phyloP scores from a whole-genome alignment of 1,140 invertebrate species.

The Drosophila ficusphila region DNA sequence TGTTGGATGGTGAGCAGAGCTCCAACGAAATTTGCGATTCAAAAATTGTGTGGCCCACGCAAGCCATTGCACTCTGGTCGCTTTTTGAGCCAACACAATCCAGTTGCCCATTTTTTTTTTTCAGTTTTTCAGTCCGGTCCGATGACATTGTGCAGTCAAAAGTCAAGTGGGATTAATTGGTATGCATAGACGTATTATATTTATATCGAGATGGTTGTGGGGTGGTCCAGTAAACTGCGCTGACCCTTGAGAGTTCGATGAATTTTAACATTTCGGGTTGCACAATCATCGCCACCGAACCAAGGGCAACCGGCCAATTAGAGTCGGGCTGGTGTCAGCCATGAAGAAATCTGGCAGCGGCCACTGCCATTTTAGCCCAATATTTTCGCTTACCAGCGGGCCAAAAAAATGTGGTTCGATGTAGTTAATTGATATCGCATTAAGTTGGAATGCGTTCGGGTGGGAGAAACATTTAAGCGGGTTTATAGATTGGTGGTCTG shows the following conservation, averaged over 20 bases:
- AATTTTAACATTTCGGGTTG: conserved; percentile 61
- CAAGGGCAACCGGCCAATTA: conserved; percentile 75
- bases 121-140: conserved; percentile 7
- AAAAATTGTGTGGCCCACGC: conserved; percentile 12
- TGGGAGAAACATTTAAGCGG: not conserved
- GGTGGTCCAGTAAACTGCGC: conserved; percentile 51
- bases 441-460: not conserved
- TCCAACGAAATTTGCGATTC: conserved; percentile 1
- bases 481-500: not conserved
- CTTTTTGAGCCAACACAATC: not conserved
- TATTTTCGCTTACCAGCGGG: conserved; percentile 18
- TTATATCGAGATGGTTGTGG: conserved; percentile 2
- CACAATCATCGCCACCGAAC: conserved; percentile 42
- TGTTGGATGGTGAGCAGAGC: conserved; percentile 20
- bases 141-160: conserved; percentile 46
- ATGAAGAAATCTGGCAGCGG: conserved; percentile 38
- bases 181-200: conserved; percentile 19
- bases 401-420: conserved; percentile 29
- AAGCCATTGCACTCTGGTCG: conserved; percentile 32
- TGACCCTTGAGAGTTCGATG: conserved; percentile 69
- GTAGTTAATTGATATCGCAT: conserved; percentile 15
- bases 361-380: conserved; percentile 20
- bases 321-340: conserved; percentile 14
- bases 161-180: conserved; percentile 59
- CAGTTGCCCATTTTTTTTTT: not conserved